A percentile compares a stretch with the other conserved stretches of the same genome.
Conservation (phyloP, 1,140 invertebrate species). For the Rhagoletis pomonella region DNA sequence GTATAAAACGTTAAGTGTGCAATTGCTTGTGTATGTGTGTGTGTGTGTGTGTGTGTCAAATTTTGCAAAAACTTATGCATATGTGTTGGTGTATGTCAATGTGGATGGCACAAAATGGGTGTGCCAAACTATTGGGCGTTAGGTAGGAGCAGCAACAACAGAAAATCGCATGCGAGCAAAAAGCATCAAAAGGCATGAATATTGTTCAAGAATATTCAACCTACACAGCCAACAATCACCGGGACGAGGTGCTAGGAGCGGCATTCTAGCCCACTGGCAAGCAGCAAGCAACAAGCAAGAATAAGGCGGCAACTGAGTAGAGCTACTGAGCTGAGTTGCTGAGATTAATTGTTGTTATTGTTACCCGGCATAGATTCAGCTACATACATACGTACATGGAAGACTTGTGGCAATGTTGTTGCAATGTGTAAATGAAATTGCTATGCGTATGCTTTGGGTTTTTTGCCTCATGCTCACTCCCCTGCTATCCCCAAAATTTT, state of each 20-base stretch:
- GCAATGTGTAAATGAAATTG: background rate
- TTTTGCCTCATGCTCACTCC: background rate
- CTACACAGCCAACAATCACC: background rate
- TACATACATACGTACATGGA: background rate
- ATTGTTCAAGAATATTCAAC: slow-evolving; percentile 14
- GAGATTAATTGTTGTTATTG: slow-evolving; percentile 46
- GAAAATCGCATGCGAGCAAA: slow-evolving; percentile 50
- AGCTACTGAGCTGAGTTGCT: background rate
- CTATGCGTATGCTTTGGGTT: background rate
- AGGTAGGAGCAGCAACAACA: slow-evolving; percentile 1
- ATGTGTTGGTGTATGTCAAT: no score
- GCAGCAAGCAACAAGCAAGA: background rate
- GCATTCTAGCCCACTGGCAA: background rate
- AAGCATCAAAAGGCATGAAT: slow-evolving; percentile 39
- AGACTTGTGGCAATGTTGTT: background rate
- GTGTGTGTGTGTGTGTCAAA: background rate
- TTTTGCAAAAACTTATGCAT: background rate
- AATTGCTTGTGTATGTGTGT: background rate
- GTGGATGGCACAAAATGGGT: slow-evolving; percentile 15
- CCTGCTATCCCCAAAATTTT: background rate
- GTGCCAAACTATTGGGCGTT: slow-evolving; percentile 1
- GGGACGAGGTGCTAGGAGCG: background rate
- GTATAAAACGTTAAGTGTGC: slow-evolving; percentile 27
- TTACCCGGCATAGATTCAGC: background rate
- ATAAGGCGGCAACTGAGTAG: background rate